phyloP scores from a whole-genome alignment of 2,797 vertebrate species.

The Melanotaenia pygmaea region DNA sequence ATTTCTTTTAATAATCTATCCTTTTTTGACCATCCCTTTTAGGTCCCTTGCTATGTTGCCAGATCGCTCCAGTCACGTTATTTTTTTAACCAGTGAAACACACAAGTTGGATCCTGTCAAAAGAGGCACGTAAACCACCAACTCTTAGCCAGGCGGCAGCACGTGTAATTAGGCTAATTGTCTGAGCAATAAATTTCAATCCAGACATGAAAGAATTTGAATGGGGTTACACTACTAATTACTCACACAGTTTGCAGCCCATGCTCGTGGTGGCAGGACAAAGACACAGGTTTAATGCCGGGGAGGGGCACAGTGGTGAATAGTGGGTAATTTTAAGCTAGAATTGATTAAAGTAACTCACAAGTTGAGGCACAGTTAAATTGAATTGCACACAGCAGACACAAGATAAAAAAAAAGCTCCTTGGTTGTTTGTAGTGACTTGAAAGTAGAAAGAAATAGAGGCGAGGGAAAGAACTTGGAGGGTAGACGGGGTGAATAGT shows the following conservation, averaged over 20 bases:
- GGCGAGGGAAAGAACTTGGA: constrained; percentile 38
- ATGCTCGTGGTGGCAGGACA: constrained; percentile 22
- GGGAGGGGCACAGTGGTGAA: constrained; percentile 39
- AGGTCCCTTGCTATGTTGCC: constrained; percentile 18
- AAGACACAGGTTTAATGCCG: constrained; percentile 41
- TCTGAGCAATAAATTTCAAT: constrained; percentile 78
- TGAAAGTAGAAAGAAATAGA: constrained; percentile 5
- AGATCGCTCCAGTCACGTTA: constrained; percentile 41
- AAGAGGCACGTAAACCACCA: constrained; percentile 27
- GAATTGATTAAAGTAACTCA: constrained; percentile 62
- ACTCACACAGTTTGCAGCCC: constrained; percentile 60
- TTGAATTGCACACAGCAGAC: constrained; percentile 48
- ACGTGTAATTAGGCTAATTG: constrained; percentile 80
- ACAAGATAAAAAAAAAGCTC: constrained; percentile 28
- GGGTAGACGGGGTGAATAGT: constrained; percentile 49
- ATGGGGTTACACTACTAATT: constrained; percentile 71
- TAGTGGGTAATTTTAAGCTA: constrained; percentile 58
- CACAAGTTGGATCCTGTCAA: constrained; percentile 66
- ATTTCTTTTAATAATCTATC: constrained; percentile 24
- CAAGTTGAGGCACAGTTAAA: constrained; percentile 55
- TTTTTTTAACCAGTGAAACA: constrained; percentile 27
- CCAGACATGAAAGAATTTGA: constrained; percentile 80
- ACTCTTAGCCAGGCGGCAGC: constrained; percentile 55
- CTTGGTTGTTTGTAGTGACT: constrained; percentile 44
- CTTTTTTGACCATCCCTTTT: constrained; percentile 31